These are phyloP conservation scores for Drosophila birchii DNA, from an alignment of 2,888 invertebrate genomes.

Conservation along the genomic window DNA sequence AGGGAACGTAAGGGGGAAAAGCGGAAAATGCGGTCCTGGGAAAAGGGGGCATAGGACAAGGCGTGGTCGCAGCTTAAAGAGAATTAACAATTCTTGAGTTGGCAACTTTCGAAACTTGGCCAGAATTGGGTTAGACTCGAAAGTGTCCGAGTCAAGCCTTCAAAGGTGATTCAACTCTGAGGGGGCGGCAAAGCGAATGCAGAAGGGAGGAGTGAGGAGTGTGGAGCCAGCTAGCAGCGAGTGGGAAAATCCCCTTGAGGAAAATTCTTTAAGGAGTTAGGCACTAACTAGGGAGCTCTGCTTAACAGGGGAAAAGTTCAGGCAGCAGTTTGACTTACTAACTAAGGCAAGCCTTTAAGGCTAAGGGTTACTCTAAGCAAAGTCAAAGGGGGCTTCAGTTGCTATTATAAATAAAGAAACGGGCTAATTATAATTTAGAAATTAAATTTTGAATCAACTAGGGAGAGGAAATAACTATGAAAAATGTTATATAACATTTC, in stretches of 20 bases:
- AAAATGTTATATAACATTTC: background rate
- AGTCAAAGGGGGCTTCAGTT: background rate
- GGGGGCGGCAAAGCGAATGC: background rate
- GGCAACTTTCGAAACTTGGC: slow-evolving; percentile 42
- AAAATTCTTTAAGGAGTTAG: slow-evolving; percentile 29
- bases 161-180: slow-evolving; percentile 42
- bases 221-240: background rate
- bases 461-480: background rate
- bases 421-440: background rate
- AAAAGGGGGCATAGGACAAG: slow-evolving; percentile 1
- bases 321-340: slow-evolving; percentile 16
- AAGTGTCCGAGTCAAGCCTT: slow-evolving; percentile 38
- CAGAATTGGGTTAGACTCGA: slow-evolving; percentile 44
- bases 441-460: background rate
- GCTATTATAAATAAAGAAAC: background rate
- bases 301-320: slow-evolving; percentile 17
- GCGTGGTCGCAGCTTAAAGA: slow-evolving; percentile 35
- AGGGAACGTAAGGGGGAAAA: background rate
- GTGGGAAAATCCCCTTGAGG: slow-evolving; percentile 2
- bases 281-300: slow-evolving; percentile 28
- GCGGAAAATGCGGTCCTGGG: background rate
- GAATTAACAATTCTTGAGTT: slow-evolving; percentile 48
- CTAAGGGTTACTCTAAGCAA: background rate
- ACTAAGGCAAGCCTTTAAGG: slow-evolving; percentile 17
- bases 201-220: background rate